Conservation (phyloP, 2,888 invertebrate genomes). For the Mesodorylaimus sp. region DNA sequence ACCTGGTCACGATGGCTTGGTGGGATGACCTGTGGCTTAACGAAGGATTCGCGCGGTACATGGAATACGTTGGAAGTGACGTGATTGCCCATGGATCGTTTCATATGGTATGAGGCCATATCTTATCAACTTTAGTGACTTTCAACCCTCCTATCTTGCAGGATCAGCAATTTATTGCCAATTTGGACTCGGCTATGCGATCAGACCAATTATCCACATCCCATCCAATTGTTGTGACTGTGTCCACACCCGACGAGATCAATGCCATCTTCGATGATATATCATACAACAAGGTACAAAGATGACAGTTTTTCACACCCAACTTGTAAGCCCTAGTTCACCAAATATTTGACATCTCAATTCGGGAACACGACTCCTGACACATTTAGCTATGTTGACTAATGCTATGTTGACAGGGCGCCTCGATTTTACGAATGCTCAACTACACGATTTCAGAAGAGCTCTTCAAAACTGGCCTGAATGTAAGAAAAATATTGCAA, state of each 20-base stretch:
- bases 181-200: constrained; percentile 39
- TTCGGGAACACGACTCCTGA: too few relatives aligned
- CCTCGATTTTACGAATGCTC: constrained; percentile 23
- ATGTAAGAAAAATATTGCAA: constrained; percentile 15
- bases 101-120: neutral
- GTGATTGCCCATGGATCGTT: constrained; percentile 16
- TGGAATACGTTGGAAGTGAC: constrained; percentile 23
- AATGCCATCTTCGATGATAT: constrained; percentile 71
- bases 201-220: constrained; percentile 61
- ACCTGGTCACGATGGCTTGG: constrained; percentile 28
- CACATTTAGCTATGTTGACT: neutral
- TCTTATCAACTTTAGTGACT: too few relatives aligned
- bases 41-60: constrained; percentile 30
- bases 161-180: neutral
- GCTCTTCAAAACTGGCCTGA: constrained; percentile 19
- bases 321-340: too few relatives aligned
- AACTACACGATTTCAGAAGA: constrained; percentile 20
- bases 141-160: too few relatives aligned
- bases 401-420: constrained; percentile 13
- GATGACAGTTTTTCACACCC: too few relatives aligned
- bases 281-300: constrained; percentile 67
- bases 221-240: constrained; percentile 63
- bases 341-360: too few relatives aligned
- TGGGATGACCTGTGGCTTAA: constrained; percentile 31
- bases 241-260: constrained; percentile 68